A percentile compares a stretch with the other conserved stretches of the same genome.
phyloP scores from a whole-genome alignment of 2,797 vertebrate species.

The Hydrophis major region DNA sequence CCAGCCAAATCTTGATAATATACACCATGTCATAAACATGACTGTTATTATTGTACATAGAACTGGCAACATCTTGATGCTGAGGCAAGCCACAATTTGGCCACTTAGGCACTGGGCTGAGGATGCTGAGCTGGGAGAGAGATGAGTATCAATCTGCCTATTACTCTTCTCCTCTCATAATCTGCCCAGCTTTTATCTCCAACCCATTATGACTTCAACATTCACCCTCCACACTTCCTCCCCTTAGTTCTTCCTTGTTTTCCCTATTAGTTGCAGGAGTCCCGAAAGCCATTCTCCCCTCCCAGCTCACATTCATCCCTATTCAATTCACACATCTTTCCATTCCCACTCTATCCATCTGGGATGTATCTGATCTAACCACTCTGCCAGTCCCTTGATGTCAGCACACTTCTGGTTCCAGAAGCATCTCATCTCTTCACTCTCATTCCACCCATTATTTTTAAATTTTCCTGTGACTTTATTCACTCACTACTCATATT shows the following conservation, averaged over 20 bases:
- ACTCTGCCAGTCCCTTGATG: background rate
- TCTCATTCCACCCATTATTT: background rate
- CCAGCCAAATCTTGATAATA: background rate
- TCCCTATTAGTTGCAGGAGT: background rate
- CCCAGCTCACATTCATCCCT: background rate
- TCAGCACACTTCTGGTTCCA: background rate
- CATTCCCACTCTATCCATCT: background rate
- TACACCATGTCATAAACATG: background rate
- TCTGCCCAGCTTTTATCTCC: background rate
- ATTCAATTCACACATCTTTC: background rate
- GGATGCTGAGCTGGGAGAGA: background rate
- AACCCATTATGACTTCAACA: background rate
- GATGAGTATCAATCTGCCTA: background rate
- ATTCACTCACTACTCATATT: background rate
- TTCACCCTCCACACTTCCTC: background rate
- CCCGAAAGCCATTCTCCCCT: background rate
- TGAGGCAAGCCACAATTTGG: background rate
- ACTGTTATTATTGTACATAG: background rate
- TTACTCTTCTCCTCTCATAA: background rate
- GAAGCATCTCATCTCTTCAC: background rate
- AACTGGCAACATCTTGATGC: background rate
- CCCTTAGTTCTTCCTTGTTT: background rate
- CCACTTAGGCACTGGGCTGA: background rate
- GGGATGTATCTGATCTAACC: background rate
- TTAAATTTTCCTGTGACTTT: background rate